Base-by-base conservation (phyloP, 92 coral and sea anemone species). In the Epizoanthus fatuus region DNA sequence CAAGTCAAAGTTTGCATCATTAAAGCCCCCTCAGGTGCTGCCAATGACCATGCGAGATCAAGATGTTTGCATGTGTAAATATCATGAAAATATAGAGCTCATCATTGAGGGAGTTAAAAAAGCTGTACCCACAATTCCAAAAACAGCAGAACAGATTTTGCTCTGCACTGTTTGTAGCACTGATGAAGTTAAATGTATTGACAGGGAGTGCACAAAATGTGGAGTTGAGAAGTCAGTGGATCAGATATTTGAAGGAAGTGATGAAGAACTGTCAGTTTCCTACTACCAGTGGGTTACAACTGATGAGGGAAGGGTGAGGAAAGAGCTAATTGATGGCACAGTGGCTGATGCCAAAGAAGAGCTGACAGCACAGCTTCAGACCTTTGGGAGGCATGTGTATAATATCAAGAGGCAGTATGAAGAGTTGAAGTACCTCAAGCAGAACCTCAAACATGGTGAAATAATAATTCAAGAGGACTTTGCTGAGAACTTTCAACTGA, bases 391-490 rank as follows among this genome's bases (percentile, higher is more conserved):
- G 44, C 44, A 39, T 39, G 44, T 39, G 2, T 39, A 39, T 4
- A 39, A 39, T 4, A 39, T 39, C 44, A 39, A 39, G 44, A 2
- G 44, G 44, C 44, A 39, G 44, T 39, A 39, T 39, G 3, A 39
- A 39, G 44, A 39, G 44, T 4, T n/a, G n/a, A 89, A 85, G 64
- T 55, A 76, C 86, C 86, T 77, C 12, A 76, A 89, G 78, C 74
- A 75, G 52, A 75, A 12, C 12, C 39, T 85, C 14, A 53, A 44
- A 13, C 13, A 17, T 63, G 69, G 79, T 3, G 88, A 87, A 53
- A 79, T 74, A 69, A 90, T 90, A 10, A n/a, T 86, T 40, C 86
- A 86, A 73, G 91, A 87, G 69, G 91, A 82, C 64, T 81, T 75
- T 58, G 57, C 90, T 0, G 74, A 89, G 42, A 89, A 84, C 54